Evolutionary conservation across 1,140 invertebrate genomes (phyloP).

Genomic region (Drosophila azteca): DNA sequence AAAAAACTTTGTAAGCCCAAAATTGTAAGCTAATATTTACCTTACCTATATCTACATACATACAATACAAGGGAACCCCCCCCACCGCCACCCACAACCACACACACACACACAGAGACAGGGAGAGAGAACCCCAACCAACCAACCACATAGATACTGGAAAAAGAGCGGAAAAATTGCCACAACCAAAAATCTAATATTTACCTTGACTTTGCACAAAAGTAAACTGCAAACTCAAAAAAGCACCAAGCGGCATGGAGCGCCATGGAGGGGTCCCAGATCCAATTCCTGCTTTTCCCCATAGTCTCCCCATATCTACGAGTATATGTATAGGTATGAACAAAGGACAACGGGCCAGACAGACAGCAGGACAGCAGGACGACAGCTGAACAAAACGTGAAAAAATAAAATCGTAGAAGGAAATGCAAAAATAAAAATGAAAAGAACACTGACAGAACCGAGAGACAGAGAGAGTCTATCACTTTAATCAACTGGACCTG

Average conservation of each 20-base stretch:
- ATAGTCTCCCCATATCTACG: slow-evolving; percentile 10
- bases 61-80: slow-evolving; percentile 7
- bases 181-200: slow-evolving; percentile 78
- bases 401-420: slow-evolving; percentile 16
- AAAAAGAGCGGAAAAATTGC: slow-evolving; percentile 59
- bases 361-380: slow-evolving; percentile 45
- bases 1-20: slow-evolving; percentile 71
- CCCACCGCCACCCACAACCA: slow-evolving; percentile 1
- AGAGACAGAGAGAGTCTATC: slow-evolving; percentile 58
- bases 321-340: slow-evolving; percentile 48
- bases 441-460: slow-evolving; percentile 30
- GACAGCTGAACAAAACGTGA: slow-evolving; percentile 40
- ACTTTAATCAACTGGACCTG: slow-evolving; percentile 70
- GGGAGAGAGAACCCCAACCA: too few relatives aligned
- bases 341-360: slow-evolving; percentile 70
- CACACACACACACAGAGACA: neutral
- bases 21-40: slow-evolving; percentile 80
- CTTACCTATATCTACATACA: slow-evolving; percentile 71
- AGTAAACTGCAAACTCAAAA: slow-evolving; percentile 67
- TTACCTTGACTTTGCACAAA: slow-evolving; percentile 78
- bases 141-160: too few relatives aligned
- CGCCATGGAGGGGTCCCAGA: slow-evolving; percentile 21
- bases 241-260: neutral
- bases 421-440: slow-evolving; percentile 13
- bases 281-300: slow-evolving; percentile 22